A percentile compares a stretch with the other conserved stretches of the same genome.
Conservation (phyloP, 1,140 invertebrate species). For the Rhagoletis pomonella region DNA sequence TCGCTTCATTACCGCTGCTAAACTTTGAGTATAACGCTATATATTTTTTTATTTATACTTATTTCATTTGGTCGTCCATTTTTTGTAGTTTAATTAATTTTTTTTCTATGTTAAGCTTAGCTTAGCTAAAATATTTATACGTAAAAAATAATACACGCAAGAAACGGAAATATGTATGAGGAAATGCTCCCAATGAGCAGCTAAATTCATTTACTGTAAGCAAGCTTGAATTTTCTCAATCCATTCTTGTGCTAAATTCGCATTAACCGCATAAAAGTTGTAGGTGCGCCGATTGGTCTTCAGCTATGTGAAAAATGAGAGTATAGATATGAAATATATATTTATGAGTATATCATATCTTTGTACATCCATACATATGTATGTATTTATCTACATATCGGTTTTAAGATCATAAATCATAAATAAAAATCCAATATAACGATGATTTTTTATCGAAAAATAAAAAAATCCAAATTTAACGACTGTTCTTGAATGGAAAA, state of each 20-base stretch:
- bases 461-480: too few relatives aligned
- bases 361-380: too few relatives aligned
- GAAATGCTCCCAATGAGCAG: not conserved
- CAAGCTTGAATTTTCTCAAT: slow-evolving; percentile 96
- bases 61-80: not conserved
- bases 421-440: too few relatives aligned
- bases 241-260: slow-evolving; percentile 94
- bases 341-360: too few relatives aligned
- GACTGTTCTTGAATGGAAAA: too few relatives aligned
- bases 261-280: slow-evolving; percentile 94
- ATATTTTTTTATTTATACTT: not conserved
- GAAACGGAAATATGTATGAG: not conserved
- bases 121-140: not conserved
- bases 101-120: not conserved
- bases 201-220: slow-evolving; percentile 78
- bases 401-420: too few relatives aligned
- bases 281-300: slow-evolving; percentile 92
- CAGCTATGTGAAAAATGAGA: slow-evolving; percentile 79
- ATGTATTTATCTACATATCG: too few relatives aligned
- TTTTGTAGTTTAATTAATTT: not conserved
- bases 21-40: not conserved
- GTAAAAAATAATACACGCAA: slow-evolving; percentile 17
- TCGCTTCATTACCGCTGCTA: not conserved
- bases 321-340: too few relatives aligned
- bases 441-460: too few relatives aligned